Percentiles rank a stretch among this genome's conserved stretches.
These are phyloP conservation scores for Odontocolon sp. DNA, from an alignment of 2,888 invertebrate genomes.

Conservation along the genomic window DNA sequence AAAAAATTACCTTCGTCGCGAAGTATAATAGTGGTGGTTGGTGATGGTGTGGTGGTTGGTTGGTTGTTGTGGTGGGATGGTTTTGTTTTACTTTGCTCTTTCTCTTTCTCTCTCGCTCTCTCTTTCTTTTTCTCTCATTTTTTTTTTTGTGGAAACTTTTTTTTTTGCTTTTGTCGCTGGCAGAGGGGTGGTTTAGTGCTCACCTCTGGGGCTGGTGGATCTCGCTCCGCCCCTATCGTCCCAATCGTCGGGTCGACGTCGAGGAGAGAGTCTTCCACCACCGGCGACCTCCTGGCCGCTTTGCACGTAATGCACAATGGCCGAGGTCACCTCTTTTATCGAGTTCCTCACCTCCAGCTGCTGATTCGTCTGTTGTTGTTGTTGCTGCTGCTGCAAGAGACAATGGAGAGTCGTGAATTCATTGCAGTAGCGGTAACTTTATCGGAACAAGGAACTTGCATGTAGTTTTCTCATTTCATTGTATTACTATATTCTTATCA, in stretches of 20 bases:
- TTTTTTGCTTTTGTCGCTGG: constrained; percentile 59
- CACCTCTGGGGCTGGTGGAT: constrained; percentile 80
- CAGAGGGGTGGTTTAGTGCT: constrained; percentile 77
- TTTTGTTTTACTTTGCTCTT: constrained; percentile 52
- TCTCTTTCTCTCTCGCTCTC: constrained; percentile 57
- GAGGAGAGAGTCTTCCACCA: constrained; percentile 76
- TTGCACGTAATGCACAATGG: constrained; percentile 94
- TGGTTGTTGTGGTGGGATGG: constrained; percentile 71
- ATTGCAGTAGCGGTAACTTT: too few species aligned
- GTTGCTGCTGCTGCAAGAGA: constrained; percentile 64
- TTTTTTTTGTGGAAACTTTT: constrained; percentile 41
- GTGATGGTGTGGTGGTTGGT: constrained; percentile 74
- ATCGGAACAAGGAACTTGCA: too few species aligned
- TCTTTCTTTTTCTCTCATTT: constrained; percentile 55
- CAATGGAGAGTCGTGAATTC: background rate
- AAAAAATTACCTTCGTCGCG: constrained; percentile 78
- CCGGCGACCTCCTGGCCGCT: constrained; percentile 81
- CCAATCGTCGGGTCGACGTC: constrained; percentile 75
- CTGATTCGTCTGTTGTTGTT: constrained; percentile 78
- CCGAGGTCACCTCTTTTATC: constrained; percentile 95
- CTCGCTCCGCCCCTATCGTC: constrained; percentile 77
- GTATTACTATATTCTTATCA: too few species aligned
- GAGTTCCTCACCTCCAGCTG: constrained; percentile 84
- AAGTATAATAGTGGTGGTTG: constrained; percentile 77
- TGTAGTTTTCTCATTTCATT: too few species aligned